Evolutionary conservation across 1,140 invertebrate genomes (phyloP), one percentile per base, ranked within the genome.

Genomic region (Lepidurus packardi): DNA sequence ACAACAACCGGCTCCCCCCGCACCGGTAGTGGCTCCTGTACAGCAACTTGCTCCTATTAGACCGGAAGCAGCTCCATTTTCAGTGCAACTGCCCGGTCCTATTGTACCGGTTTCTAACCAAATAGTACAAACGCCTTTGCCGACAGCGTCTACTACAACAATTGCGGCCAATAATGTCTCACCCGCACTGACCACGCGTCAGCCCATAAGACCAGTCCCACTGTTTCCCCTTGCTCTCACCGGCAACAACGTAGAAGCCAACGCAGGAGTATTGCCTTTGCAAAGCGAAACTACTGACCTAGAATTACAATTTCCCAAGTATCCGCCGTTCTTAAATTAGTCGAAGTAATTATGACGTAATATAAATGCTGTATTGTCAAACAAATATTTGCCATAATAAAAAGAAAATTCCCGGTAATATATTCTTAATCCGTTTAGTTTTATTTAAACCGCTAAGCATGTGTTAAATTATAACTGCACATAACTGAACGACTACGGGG

Each of bases 241-340:
- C 73, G 77, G 77, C 53, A 77, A 77, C 47, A 73, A 47, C 24
- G 79, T 73, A 76, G 73, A 79, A n/a, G 43, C 45, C 13, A 76
- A 80, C 24, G 75, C 79, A 43, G 79, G 79, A 16, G 74, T 80
- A 10, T 65, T 80, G 11, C 79, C 79, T 7, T 25, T 80, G 42
- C 79, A 80, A 34, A 80, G 41, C 21, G 79, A 80, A 44, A 80
- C 79, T 1, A 78, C 65, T 43, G 73, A 80, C 73, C 34, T 24
- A 41, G 77, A 78, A 25, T 16, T 80, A 7, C 53, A 78, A 8
- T 77, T 77, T 73, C 79, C 79, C 7, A 77, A 74, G 34, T 80
- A 73, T 21, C 79, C 79, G 24, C 79, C 79, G n/a, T 77, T 79
- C 44, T 47, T 45, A 77, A 42, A 8, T 21, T n/a, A 9, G 41